phyloP scores from a whole-genome alignment of 1,140 invertebrate genomes.

The Pogonognathellus flavescens region DNA sequence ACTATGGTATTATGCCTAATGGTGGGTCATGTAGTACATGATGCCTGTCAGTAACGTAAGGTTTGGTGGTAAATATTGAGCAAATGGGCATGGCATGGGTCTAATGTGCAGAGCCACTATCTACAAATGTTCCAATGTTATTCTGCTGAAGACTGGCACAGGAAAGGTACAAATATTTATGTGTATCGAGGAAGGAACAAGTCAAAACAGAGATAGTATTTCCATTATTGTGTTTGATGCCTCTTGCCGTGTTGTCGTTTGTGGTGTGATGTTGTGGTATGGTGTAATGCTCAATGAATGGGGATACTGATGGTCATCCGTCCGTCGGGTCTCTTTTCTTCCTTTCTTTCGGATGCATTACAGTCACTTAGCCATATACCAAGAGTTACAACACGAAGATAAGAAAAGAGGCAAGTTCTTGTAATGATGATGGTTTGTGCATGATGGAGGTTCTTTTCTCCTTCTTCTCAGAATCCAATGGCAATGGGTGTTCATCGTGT shows the following conservation, averaged over 20 bases:
- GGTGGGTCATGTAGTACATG: constrained; percentile 26
- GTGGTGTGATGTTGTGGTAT: not conserved
- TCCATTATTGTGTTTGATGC: not conserved
- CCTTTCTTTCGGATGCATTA: constrained; percentile 20
- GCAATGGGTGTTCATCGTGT: constrained; percentile 32
- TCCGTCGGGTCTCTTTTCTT: constrained; percentile 40
- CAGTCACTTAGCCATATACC: constrained; percentile 6
- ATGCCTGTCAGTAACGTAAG: constrained; percentile 47
- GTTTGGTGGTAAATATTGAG: constrained; percentile 47
- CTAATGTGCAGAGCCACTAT: not conserved
- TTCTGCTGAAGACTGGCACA: not conserved
- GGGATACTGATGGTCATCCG: constrained; percentile 22
- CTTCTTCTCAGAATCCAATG: constrained; percentile 20
- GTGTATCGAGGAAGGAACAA: not conserved
- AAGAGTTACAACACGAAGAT: constrained; percentile 2
- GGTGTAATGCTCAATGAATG: constrained; percentile 40
- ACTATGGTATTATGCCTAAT: not conserved
- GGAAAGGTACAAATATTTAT: not conserved
- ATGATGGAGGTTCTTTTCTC: constrained; percentile 34
- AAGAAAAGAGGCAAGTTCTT: constrained; percentile 44
- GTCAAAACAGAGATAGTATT: not conserved
- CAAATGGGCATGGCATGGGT: constrained; percentile 36
- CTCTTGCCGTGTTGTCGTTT: constrained; percentile 5
- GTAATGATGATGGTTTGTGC: constrained; percentile 46
- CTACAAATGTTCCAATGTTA: not conserved